Base-by-base conservation (phyloP, 2,113 vertebrate genomes). In the Xiphorhynchus elegans region DNA sequence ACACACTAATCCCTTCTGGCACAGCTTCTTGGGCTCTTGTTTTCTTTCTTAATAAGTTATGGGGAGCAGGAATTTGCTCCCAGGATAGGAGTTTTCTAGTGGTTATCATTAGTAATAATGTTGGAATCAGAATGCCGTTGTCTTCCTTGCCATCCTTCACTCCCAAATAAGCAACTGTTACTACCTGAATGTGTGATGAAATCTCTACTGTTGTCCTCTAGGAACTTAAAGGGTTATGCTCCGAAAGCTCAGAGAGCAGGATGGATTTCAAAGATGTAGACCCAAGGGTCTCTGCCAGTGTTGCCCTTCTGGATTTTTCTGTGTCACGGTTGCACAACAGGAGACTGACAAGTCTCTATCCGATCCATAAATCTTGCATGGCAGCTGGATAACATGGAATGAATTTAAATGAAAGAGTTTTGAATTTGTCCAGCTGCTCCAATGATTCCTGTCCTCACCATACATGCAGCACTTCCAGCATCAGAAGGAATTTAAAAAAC, bases 381-480 rank as follows among this genome's bases (percentile, higher is more conserved):
- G 35, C 75, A 91, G 78, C 26, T 4, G 3, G 29, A 13, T 63
- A 55, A 60, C 15, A 0, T 9, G 33, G 10, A 37, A 35, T 42
- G 67, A 52, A 23, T 89, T 79, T 52, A 58, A 84, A 68, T 78
- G 25, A 58, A 84, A 42, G 25, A 14, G 49, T 59, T 53, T 89
- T n/a, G 40, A 0, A 55, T 90, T 75, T 44, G 47, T 84, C 83
- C 69, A 55, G 44, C 68, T 89, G 85, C 56, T 90, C n/a, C 58
- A 68, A 39, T 1, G 0, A 8, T 78, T 87, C 37, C 16, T 46
- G 52, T 78, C 37, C 31, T 35, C 33, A 4, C 21, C 0, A 0
- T 60, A 26, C 19, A 3, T 13, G 24, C 46, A 44, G 13, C 47
- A 8, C 24, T 53, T 75, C 70, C 40, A 40, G 19, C 21, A 16